Evolutionary conservation across 2,888 invertebrate genomes (phyloP).

Genomic region (Amblyteles armatorius): DNA sequence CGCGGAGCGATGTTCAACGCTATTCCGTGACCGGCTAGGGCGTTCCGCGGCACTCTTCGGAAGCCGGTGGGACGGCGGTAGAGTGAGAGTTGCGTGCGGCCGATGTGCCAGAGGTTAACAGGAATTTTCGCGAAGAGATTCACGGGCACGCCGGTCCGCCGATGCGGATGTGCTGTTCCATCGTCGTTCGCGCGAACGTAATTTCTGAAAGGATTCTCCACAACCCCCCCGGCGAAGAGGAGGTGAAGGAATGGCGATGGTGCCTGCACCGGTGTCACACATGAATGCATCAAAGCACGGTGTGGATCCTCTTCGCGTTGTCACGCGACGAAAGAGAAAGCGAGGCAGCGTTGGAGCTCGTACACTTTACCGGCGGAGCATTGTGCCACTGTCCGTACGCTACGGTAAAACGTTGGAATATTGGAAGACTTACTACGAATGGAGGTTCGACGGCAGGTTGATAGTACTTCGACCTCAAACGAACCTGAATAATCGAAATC

Average conservation of each 20-base stretch:
- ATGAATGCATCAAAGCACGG: constrained; percentile 61
- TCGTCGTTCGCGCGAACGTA: constrained; percentile 58
- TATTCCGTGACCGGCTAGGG: constrained; percentile 34
- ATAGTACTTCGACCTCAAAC: not conserved
- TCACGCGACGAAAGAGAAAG: constrained; percentile 42
- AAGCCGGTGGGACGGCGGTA: constrained; percentile 24
- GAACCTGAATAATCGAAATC: not conserved
- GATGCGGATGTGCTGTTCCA: constrained; percentile 45
- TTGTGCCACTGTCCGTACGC: constrained; percentile 12
- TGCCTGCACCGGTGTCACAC: constrained; percentile 54
- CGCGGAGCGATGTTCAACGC: constrained; percentile 16
- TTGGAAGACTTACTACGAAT: not conserved
- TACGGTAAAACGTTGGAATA: constrained; percentile 17
- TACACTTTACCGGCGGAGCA: constrained; percentile 3
- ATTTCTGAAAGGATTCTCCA: constrained; percentile 65
- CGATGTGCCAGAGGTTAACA: constrained; percentile 48
- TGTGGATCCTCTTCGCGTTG: constrained; percentile 52
- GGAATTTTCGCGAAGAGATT: constrained; percentile 40
- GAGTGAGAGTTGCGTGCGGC: constrained; percentile 47
- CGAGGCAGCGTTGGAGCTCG: constrained; percentile 35
- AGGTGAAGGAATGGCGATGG: constrained; percentile 57
- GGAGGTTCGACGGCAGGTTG: not conserved
- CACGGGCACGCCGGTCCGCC: not conserved
- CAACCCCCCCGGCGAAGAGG: constrained; percentile 26
- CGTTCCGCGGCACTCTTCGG: constrained; percentile 34